phyloP scores from a whole-genome alignment of 2,113 vertebrate genomes.

The Microcebus murinus region DNA sequence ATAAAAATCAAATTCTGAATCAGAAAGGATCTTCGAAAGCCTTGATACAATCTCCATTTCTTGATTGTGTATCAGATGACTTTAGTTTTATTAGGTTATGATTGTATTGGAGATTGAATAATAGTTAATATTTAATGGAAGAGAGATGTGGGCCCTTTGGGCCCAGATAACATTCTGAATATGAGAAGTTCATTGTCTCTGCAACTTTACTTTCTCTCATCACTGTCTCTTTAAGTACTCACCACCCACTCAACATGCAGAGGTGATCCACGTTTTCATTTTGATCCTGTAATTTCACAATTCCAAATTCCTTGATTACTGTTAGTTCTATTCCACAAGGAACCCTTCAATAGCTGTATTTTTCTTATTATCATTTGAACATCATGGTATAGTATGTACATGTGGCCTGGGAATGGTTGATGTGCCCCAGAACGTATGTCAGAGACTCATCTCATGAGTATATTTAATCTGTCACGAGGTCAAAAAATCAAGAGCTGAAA shows the following conservation, averaged over 20 bases:
- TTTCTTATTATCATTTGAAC: not conserved
- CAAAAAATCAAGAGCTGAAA: not conserved
- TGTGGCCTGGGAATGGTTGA: not conserved
- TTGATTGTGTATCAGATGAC: not conserved
- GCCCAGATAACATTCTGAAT: not conserved
- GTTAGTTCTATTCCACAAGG: not conserved
- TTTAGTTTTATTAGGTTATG: constrained; percentile 31
- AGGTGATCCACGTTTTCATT: not conserved
- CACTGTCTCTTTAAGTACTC: not conserved
- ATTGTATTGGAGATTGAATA: not conserved
- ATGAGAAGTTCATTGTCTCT: not conserved
- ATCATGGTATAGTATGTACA: not conserved
- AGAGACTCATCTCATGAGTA: not conserved
- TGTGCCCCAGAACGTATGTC: not conserved
- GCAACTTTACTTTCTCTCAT: not conserved
- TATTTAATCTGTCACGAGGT: not conserved
- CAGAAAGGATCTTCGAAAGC: constrained; percentile 42
- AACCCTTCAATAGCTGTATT: not conserved
- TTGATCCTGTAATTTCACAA: not conserved
- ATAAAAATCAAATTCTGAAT: constrained; percentile 65
- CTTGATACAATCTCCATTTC: not conserved
- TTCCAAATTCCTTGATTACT: not conserved
- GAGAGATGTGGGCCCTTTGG: not conserved
- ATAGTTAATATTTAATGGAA: constrained; percentile 9
- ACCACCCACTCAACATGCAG: not conserved